Evolutionary conservation across 2,888 invertebrate genomes (phyloP), one percentile per base, ranked within the genome.

Genomic region (Neoitamus cyanurus): DNA sequence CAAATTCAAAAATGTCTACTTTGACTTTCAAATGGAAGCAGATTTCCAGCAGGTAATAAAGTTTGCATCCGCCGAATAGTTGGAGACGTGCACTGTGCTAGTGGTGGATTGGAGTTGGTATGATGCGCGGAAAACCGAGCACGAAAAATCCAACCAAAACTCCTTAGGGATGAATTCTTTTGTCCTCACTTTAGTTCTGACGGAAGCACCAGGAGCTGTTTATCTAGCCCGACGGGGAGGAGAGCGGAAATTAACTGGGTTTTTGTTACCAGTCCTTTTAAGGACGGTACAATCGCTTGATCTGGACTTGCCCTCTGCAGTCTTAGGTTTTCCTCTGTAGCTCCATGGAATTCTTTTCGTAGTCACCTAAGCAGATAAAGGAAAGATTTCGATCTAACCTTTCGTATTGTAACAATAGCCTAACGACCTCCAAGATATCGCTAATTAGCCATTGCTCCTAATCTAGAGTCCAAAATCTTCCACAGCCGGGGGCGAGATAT

Each of bases 21-120:
- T 75, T 75, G 75, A 75, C 75, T 75, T 75, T 75, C 75, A 75
- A 75, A 42, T 42, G 13, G 42, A 34, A 75, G 75, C 75, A 42
- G 75, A 75, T 75, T 75, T 75, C 42, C 42, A 75, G 4, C 75
- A 42, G 75, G 42, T 75, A 42, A 42, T 75, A 75, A 75, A 42
- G 25, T 75, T 25, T 42, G 42, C 42, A 37, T 42, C 42, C 20
- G 20, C 28, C 28, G 3, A 15, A 25, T 37, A 75, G 42, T 37
- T 42, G 37, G 5, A 25, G 42, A 37, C 2, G 20, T 75, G 75
- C 13, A 28, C 37, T 42, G n/a, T 28, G 28, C 20, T 20, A 28
- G n/a, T 28, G 28, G 9, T 20, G 1, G 15, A 15, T 28, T n/a
- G 15, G 28, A 31, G 31, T 15, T 6, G 15, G n/a, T 0, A 48